Percentiles rank a stretch among this genome's conserved stretches.
phyloP scores from a whole-genome alignment of 2,797 vertebrate species.

The Leuciscus waleckii region DNA sequence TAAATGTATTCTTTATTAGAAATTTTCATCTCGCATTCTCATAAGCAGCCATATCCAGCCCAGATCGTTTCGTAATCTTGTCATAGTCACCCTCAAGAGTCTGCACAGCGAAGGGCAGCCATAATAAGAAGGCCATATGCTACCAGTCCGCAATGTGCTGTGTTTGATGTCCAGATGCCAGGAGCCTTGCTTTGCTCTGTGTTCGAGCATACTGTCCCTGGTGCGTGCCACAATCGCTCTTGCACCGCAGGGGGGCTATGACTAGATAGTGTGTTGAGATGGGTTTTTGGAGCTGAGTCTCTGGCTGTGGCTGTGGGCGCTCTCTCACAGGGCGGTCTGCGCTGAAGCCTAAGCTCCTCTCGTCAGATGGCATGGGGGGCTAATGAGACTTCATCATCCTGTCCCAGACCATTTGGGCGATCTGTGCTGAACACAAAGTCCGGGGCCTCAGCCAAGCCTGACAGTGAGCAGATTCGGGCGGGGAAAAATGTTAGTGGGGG shows the following conservation, averaged over 20 bases:
- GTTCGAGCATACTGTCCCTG: slow-evolving; percentile 62
- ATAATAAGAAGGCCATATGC: slow-evolving; percentile 69
- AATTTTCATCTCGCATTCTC: not conserved
- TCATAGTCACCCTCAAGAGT: slow-evolving; percentile 38
- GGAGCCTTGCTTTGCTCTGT: slow-evolving; percentile 66
- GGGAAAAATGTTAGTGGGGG: slow-evolving; percentile 30
- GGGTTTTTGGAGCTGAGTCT: slow-evolving; percentile 29
- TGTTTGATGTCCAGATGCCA: slow-evolving; percentile 75
- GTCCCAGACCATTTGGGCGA: slow-evolving; percentile 62
- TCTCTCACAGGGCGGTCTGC: slow-evolving; percentile 44
- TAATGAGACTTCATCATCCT: slow-evolving; percentile 69
- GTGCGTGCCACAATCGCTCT: slow-evolving; percentile 40
- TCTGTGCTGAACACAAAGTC: slow-evolving; percentile 56
- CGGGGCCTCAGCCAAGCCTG: slow-evolving; percentile 54
- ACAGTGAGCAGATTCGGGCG: slow-evolving; percentile 53
- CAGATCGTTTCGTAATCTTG: slow-evolving; percentile 40
- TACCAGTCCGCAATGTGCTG: slow-evolving; percentile 63
- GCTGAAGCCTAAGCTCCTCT: slow-evolving; percentile 47
- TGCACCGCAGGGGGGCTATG: slow-evolving; percentile 11
- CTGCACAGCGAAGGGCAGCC: slow-evolving; percentile 42
- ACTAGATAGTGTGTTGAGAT: slow-evolving; percentile 33
- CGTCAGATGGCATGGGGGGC: slow-evolving; percentile 59
- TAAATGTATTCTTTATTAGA: not conserved
- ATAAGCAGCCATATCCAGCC: slow-evolving; percentile 29
- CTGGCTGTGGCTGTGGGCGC: slow-evolving; percentile 42